Conservation (phyloP, 2,113 vertebrate genomes). For the cattle (Bos taurus) region ARS-UCD2.0 NC_037328.1:91958001-91958500, state of each 20-base stretch:
- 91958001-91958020: background rate
- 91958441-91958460: background rate
- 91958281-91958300: background rate
- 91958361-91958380: background rate
- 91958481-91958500: background rate
- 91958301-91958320: background rate
- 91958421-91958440: background rate
- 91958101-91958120: background rate
- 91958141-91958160: background rate
- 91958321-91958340: background rate
- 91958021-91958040: background rate
- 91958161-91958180: background rate
- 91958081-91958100: background rate
- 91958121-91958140: background rate
- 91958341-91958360: background rate
- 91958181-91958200: background rate
- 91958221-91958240: background rate
- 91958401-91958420: background rate
- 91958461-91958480: background rate
- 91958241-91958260: background rate
- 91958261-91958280: background rate
- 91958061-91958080: background rate
- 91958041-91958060: background rate
- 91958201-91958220: background rate
- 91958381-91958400: background rate